Evolutionary conservation across 1,140 invertebrate genomes (phyloP), one percentile per base, ranked within the genome.

Genomic region (Caenorhabditis briggsae): DNA sequence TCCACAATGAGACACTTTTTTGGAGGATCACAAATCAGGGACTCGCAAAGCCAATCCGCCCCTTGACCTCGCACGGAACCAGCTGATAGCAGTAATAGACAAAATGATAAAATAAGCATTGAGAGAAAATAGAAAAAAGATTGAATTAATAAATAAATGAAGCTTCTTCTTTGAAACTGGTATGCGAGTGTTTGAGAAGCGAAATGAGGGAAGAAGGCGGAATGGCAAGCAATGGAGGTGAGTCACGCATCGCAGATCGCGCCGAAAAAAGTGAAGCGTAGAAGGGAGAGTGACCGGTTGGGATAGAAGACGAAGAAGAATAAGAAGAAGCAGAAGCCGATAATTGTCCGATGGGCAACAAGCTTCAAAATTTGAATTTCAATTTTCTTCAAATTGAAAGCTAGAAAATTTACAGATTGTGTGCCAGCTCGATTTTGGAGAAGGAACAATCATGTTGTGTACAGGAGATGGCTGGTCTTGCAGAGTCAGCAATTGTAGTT

Each of bases 181-280:
- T 48, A 50, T 50, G 43, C 53, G 33, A 53, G 3, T 14, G 41
- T 33, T 33, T 23, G 33, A 50, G 20, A 25, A 3, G n/a, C 11
- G 18, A 50, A 50, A 78, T 61, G 59, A 61, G 59, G 46, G 46
- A 50, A 70, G 16, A 78, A 78, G 33, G 70, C 46, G 20, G 70
- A 78, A 78, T 78, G 70, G 70, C 70, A 78, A 78, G 70, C 46
- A 46, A 6, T 50, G 70, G 33, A 78, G 70, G 46, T 78, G 70
- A 78, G 70, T 78, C 70, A 78, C 46, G 70, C 70, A 78, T 78
- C 70, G n/a, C 70, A 78, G 70, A 78, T 78, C 46, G 70, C 70
- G 70, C 70, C 46, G 50, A n/a, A 25, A 70, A 78, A n/a, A 25
- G 70, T 12, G 70, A 53, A 53, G 50, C 48, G 43, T 25, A 50